phyloP scores from a whole-genome alignment of 2,797 vertebrate species.

The Poeciliopsis presidionis region DNA sequence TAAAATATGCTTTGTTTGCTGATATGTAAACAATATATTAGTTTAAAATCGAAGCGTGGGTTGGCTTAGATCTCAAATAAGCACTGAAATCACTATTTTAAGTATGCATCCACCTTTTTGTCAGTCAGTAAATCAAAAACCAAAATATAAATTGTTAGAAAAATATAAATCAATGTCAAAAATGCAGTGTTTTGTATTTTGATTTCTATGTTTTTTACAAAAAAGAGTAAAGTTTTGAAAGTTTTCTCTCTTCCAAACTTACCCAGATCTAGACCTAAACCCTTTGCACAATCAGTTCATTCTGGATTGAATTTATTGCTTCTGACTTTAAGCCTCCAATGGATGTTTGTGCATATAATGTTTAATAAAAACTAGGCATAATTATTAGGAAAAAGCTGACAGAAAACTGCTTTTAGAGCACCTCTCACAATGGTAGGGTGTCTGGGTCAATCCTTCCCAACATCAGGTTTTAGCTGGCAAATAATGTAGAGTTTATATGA shows the following conservation, averaged over 20 bases:
- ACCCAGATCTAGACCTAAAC: not conserved
- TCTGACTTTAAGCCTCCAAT: not conserved
- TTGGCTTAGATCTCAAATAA: not conserved
- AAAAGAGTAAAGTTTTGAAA: not conserved
- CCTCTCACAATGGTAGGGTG: not conserved
- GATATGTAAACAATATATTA: not conserved
- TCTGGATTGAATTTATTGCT: not conserved
- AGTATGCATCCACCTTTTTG: not conserved
- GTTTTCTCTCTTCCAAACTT: not conserved
- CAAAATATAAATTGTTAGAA: not conserved
- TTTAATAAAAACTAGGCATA: not conserved
- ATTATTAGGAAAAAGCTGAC: not conserved
- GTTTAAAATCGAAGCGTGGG: not conserved
- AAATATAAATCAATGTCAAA: not conserved
- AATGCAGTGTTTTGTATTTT: not conserved
- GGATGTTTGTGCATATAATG: not conserved
- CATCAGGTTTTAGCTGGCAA: not conserved
- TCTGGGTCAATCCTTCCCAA: not conserved
- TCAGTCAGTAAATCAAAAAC: not conserved
- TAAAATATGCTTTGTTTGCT: not conserved
- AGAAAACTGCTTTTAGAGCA: not conserved
- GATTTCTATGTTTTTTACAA: not conserved
- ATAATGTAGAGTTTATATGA: not conserved
- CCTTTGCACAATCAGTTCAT: not conserved
- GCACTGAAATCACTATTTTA: not conserved